Percentiles rank a stretch among this genome's conserved stretches.
phyloP scores from a whole-genome alignment of 2,888 invertebrate species.

The Halictus ligatus region DNA sequence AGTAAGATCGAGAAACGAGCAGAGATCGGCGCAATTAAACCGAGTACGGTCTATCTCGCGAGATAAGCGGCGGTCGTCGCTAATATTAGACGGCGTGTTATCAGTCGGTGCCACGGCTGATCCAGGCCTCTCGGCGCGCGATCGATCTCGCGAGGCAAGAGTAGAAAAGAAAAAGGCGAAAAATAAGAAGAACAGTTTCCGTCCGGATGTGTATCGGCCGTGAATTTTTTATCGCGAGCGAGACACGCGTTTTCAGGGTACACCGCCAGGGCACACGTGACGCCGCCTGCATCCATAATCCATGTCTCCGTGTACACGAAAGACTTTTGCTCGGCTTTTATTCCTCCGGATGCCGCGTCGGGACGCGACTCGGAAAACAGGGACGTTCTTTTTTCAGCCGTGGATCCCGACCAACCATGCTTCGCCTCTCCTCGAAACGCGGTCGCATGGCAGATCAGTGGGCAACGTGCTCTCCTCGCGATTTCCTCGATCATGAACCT shows the following conservation, averaged over 20 bases:
- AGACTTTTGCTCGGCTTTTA: constrained; percentile 61
- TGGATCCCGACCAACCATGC: constrained; percentile 16
- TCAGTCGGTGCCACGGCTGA: constrained; percentile 4
- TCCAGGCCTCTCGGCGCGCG: neutral
- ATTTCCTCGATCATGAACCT: no score
- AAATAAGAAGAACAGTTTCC: neutral
- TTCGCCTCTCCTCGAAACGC: constrained; percentile 6
- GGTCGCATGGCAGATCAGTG: neutral
- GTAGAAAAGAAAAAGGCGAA: neutral
- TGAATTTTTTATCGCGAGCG: constrained; percentile 33
- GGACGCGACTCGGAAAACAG: constrained; percentile 35
- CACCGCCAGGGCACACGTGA: constrained; percentile 35
- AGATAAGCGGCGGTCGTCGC: constrained; percentile 42
- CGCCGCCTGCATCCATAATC: constrained; percentile 54
- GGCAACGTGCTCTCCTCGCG: neutral
- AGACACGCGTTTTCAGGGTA: constrained; percentile 24
- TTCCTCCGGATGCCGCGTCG: constrained; percentile 61
- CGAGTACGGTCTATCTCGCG: constrained; percentile 13
- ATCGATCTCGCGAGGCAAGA: constrained; percentile 14
- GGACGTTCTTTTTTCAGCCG: constrained; percentile 33
- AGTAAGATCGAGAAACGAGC: constrained; percentile 19
- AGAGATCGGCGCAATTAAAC: constrained; percentile 52
- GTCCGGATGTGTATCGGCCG: constrained; percentile 1
- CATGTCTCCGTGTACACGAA: constrained; percentile 50
- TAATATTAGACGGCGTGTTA: constrained; percentile 41